Evolutionary conservation across 2,888 invertebrate genomes (phyloP), one percentile per base, ranked within the genome.

Genomic region (Caenorhabditis wallacei): DNA sequence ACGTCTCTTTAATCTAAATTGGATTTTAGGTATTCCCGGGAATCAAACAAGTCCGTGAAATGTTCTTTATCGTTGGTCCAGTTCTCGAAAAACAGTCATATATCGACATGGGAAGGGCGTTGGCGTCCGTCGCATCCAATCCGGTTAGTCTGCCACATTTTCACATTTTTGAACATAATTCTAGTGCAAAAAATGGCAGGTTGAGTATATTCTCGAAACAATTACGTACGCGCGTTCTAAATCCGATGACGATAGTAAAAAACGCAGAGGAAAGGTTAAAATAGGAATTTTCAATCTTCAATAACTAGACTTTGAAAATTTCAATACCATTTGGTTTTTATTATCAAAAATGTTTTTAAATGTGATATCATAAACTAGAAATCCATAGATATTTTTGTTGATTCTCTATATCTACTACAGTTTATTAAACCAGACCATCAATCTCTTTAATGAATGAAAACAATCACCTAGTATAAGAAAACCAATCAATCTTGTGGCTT

Each of bases 31-130:
- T 79, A 13, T 64, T 71, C 40, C 71, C 71, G 1, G 18, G 54
- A 4, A 40, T 40, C 30, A 30, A 10, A 46, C 64, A 75, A 30
- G 51, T 75, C n/a, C 64, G 66, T 2, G 57, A 56, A 5, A 24
- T 82, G 18, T 76, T 43, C 51, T 82, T 82, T 20, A 24, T 82
- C 20, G 53, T 76, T 53, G 82, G 82, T 0, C 82, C 82, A 0
- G 24, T 24, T 18, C 40, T 76, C 13, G 46, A 70, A 2, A 40
- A 76, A 18, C 24, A 64, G 13, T 16, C 68, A 16, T 82, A 76
- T 18, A 13, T 68, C 7, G 71, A 76, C 46, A 24, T 82, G 66
- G 82, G 76, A 0, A 61, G 82, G 13, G 82, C 82, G 18, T 56
- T 82, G 11, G 82, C 69, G 8, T 40, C 82, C 0, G 54, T 82